Evolutionary conservation across 2,113 vertebrate species (phyloP).

Genomic region (Saguinus imperator): DNA sequence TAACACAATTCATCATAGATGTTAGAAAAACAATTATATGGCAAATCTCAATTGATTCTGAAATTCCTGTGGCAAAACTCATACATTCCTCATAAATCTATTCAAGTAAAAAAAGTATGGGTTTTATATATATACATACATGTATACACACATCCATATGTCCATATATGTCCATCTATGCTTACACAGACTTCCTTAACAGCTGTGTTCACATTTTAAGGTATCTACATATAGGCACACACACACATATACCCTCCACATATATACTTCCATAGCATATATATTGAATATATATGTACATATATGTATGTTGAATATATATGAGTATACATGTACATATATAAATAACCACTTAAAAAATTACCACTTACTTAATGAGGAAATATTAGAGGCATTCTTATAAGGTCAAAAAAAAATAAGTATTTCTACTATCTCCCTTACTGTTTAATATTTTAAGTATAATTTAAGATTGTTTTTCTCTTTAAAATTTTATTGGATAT

Average conservation of each 20-base stretch:
- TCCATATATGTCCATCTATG: not conserved
- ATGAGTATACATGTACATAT: not conserved
- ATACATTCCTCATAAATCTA: not conserved
- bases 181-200: not conserved
- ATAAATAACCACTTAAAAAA: not conserved
- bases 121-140: not conserved
- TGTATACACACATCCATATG: not conserved
- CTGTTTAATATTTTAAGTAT: not conserved
- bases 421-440: not conserved
- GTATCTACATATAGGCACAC: not conserved
- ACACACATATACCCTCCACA: not conserved
- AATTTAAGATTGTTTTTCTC: not conserved
- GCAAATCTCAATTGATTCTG: not conserved
- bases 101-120: not conserved
- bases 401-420: not conserved
- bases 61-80: not conserved
- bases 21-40: not conserved
- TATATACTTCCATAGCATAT: not conserved
- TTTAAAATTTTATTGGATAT: not conserved
- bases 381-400: not conserved
- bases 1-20: not conserved
- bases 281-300: not conserved
- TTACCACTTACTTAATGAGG: not conserved
- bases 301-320: not conserved
- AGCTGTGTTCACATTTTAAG: not conserved